Percentiles rank a stretch among this genome's conserved stretches.
phyloP scores from a whole-genome alignment of 2,888 invertebrate species.

The Acanthosepion pharaonis region DNA sequence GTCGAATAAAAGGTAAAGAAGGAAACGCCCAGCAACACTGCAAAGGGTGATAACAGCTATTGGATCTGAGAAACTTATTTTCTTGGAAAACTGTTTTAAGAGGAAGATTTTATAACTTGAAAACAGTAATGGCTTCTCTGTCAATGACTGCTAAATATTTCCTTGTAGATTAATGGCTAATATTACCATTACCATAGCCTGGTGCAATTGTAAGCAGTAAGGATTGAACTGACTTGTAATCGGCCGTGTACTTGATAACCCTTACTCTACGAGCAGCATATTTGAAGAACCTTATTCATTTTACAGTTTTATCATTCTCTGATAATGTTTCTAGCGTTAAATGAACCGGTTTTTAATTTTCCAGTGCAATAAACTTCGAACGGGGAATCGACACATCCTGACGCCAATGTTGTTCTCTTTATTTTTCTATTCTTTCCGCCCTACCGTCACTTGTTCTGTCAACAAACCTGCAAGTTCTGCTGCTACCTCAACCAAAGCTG shows the following conservation, averaged over 20 bases:
- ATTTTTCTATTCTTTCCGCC: not conserved
- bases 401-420: not conserved
- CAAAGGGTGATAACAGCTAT: too few species aligned
- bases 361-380: not conserved
- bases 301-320: not conserved
- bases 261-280: not conserved
- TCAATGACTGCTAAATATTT: too few species aligned
- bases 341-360: not conserved
- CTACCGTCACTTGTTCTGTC: not conserved
- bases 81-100: too few species aligned
- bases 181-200: too few species aligned
- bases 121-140: too few species aligned
- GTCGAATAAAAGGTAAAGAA: too few species aligned
- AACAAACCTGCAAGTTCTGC: not conserved
- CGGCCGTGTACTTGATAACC: not conserved
- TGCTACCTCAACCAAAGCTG: not conserved
- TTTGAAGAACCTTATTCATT: not conserved
- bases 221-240: not conserved
- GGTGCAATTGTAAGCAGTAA: not conserved
- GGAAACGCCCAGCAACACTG: too few species aligned
- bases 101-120: too few species aligned
- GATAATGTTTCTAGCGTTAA: not conserved
- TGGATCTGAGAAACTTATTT: too few species aligned
- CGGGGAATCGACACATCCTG: not conserved
- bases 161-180: too few species aligned